Evolutionary conservation across 2,113 vertebrate species (phyloP), one percentile per base, ranked within the genome.

Genomic region (Lamprotornis superbus): DNA sequence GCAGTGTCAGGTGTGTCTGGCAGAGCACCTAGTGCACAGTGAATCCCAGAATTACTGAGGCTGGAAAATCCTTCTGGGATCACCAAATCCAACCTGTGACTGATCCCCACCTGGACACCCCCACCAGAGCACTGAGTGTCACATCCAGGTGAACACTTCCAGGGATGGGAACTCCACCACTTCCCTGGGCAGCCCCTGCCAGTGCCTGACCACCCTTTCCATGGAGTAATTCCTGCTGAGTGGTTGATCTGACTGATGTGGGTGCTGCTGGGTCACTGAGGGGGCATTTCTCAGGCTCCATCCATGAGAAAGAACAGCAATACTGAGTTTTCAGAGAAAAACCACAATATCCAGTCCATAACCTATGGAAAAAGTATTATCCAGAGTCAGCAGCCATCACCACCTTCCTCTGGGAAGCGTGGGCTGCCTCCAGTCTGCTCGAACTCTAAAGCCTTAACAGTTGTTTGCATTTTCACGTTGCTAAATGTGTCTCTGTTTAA

Each of bases 401-500:
- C 74, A 55, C 35, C 80, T 87, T 87, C 83, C 86, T 91, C 75
- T 2, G 16, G 94, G 89, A 91, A 76, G 63, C 5, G 81, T 91
- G 65, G 75, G 68, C 52, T 87, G 82, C 47, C 49, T 93, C 59
- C 86, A 75, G 87, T 82, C 87, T 70, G 39, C 40, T 67, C 53
- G 37, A 10, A 44, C 90, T 90, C 93, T 35, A 57, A 81, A 90
- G 61, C 47, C 93, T 81, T 59, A 44, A 76, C 55, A 44, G 79
- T 92, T 84, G 61, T 95, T 93, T 96, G 87, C 81, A 22, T 96
- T 89, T 90, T 47, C 63, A 37, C 47, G 1, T 64, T 31, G 78
- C 75, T 97, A 93, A 96, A 84, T 77, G 55, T 70, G 25, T 79
- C 87, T 90, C 61, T 94, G 92, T 83, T 95, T 69, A 68, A 92